phyloP scores from a whole-genome alignment of 1,140 invertebrate species.

The Hylaeus anthracinus region DNA sequence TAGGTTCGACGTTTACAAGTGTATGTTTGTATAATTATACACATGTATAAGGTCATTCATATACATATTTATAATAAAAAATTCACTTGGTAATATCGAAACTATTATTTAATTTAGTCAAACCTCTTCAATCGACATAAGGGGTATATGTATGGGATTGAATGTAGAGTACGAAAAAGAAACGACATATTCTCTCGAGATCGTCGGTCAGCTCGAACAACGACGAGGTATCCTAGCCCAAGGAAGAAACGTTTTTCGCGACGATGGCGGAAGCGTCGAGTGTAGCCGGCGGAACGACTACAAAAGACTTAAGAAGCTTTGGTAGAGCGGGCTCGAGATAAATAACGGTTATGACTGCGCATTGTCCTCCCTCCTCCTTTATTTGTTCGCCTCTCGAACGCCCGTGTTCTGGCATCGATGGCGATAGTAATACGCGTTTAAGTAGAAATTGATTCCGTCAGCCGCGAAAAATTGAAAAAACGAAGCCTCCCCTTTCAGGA shows the following conservation, averaged over 20 bases:
- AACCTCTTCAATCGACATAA: no score
- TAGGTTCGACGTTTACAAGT: no score
- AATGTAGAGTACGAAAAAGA: no score
- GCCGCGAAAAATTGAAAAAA: not conserved
- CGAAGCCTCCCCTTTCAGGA: no score
- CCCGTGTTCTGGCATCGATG: not conserved
- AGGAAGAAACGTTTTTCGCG: not conserved
- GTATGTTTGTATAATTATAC: no score
- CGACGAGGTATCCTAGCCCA: not conserved
- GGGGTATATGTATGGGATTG: no score
- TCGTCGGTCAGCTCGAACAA: not conserved
- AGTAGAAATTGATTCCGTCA: no score
- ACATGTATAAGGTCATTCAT: no score
- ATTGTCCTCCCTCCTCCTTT: not conserved
- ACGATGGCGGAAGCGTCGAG: not conserved
- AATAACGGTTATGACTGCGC: not conserved
- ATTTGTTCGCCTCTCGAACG: not conserved
- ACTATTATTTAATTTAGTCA: no score
- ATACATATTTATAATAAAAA: no score
- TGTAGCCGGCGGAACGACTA: not conserved
- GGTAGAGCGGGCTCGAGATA: not conserved
- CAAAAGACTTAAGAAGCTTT: conserved; percentile 15
- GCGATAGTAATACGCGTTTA: not conserved
- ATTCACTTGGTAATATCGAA: no score
- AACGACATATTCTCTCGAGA: not conserved